These are phyloP conservation scores for Climacteris rufus DNA, from an alignment of 2,113 vertebrate genomes.

Conservation along the genomic window DNA sequence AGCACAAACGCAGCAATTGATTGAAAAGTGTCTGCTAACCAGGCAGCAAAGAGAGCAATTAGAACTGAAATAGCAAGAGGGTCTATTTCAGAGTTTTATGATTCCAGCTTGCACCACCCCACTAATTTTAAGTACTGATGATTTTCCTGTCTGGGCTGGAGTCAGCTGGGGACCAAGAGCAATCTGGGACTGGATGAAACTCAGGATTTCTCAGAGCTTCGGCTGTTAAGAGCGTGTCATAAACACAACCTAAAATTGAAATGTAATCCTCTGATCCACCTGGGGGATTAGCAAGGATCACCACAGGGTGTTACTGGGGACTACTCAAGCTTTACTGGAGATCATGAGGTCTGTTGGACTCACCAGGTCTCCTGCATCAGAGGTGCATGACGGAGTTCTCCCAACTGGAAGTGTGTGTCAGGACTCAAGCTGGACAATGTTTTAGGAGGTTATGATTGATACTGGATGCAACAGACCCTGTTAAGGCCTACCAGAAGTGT, in stretches of 20 bases:
- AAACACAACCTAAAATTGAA: background rate
- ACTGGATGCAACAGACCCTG: background rate
- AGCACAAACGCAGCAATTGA: constrained; percentile 3
- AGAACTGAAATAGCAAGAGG: constrained; percentile 15
- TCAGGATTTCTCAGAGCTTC: background rate
- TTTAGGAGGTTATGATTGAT: background rate
- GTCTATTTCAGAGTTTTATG: background rate
- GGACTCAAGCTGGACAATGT: background rate
- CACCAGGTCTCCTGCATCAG: background rate
- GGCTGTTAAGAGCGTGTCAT: background rate
- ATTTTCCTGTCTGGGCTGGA: background rate
- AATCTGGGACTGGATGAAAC: background rate
- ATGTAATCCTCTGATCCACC: background rate
- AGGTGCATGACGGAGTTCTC: background rate
- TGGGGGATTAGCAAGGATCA: background rate
- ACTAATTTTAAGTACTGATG: background rate
- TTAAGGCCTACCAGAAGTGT: background rate
- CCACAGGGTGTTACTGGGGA: background rate
- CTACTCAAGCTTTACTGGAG: background rate
- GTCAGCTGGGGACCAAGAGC: background rate
- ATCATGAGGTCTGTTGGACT: background rate
- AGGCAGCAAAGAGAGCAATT: background rate
- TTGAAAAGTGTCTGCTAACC: constrained; percentile 39
- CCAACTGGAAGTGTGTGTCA: background rate
- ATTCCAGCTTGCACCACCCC: background rate